Conservation (phyloP, 2,113 vertebrate genomes). For the Xenopus laevis region DNA sequence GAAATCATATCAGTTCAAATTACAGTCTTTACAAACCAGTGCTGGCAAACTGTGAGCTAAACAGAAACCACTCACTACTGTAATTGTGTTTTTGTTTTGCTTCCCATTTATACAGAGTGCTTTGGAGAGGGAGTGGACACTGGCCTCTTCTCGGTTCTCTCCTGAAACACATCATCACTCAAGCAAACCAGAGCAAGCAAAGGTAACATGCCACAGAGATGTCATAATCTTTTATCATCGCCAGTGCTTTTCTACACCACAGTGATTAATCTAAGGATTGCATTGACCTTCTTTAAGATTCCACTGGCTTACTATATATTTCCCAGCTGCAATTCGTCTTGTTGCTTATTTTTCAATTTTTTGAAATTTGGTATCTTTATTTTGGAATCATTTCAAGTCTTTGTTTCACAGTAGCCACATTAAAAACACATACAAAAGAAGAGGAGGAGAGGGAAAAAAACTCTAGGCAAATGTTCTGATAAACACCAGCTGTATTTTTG, state of each 20-base stretch:
- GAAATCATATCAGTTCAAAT: too few relatives aligned
- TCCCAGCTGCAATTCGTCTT: slow-evolving; percentile 87
- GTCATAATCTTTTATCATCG: slow-evolving; percentile 62
- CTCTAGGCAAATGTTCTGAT: slow-evolving; percentile 51
- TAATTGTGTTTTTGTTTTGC: background rate
- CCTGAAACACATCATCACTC: slow-evolving; percentile 59
- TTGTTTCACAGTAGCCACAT: slow-evolving; percentile 79
- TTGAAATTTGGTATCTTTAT: slow-evolving; percentile 74
- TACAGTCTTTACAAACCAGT: too few relatives aligned
- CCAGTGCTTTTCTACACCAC: slow-evolving; percentile 59
- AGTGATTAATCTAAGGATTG: slow-evolving; percentile 78
- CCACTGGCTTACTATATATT: slow-evolving; percentile 71
- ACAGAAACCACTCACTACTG: background rate
- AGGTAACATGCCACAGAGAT: slow-evolving; percentile 78
- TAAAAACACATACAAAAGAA: slow-evolving; percentile 48
- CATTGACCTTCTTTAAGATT: slow-evolving; percentile 80
- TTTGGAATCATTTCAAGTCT: slow-evolving; percentile 79
- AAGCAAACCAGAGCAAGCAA: slow-evolving; percentile 66
- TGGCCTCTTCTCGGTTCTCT: slow-evolving; percentile 61
- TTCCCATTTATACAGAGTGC: slow-evolving; percentile 62
- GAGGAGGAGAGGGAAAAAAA: background rate
- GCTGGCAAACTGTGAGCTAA: too few relatives aligned
- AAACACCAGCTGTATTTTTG: slow-evolving; percentile 70
- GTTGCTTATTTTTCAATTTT: slow-evolving; percentile 64
- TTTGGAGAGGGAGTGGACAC: slow-evolving; percentile 73